Conservation (phyloP, 2,113 vertebrate species). For the Chionodraco myersi region DNA sequence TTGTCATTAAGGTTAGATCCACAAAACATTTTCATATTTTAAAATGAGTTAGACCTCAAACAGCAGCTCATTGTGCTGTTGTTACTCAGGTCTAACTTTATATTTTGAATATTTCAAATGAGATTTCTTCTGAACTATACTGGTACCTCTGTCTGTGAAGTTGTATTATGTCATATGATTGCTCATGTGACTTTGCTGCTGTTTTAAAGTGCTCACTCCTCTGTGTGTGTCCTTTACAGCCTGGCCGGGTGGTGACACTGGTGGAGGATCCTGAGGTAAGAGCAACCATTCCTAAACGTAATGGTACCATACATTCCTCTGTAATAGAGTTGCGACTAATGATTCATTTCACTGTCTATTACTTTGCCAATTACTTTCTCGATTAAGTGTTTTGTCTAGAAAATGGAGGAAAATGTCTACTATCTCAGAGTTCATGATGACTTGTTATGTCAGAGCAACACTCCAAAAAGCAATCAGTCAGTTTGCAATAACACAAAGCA, state of each 20-base stretch:
- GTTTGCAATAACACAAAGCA: neutral
- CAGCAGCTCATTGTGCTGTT: neutral
- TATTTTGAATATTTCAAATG: neutral
- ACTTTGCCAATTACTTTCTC: slow-evolving; percentile 6
- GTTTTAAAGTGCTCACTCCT: neutral
- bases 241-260: slow-evolving; percentile 97
- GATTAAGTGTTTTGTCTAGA: neutral
- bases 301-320: neutral
- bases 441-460: neutral
- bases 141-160: no score
- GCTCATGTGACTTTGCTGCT: neutral
- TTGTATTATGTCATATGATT: neutral
- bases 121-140: neutral
- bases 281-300: neutral
- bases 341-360: neutral
- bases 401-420: neutral
- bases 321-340: neutral
- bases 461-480: neutral
- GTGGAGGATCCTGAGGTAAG: slow-evolving; percentile 94
- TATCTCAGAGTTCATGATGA: neutral
- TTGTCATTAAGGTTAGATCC: neutral
- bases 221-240: slow-evolving; percentile 81
- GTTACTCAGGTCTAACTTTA: neutral
- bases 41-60: neutral
- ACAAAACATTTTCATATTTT: neutral